A percentile compares a stretch with the other conserved stretches of the same genome.
phyloP scores from a whole-genome alignment of 2,797 vertebrate genomes.

The Monodelphis domestica region DNA sequence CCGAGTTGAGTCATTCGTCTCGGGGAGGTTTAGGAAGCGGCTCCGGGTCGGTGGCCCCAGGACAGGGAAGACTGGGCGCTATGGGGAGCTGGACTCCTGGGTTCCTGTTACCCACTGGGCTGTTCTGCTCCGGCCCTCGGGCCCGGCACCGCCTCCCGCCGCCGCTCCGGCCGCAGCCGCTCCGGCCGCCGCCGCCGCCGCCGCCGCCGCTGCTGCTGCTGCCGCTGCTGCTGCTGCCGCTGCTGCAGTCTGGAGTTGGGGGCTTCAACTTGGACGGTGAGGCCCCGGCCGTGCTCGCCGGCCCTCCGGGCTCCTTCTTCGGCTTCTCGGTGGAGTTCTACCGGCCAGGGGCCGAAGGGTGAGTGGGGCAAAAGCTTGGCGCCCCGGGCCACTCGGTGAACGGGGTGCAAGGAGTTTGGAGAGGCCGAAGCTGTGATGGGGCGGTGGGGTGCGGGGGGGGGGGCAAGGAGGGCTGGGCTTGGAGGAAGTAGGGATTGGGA shows the following conservation, averaged over 20 bases:
- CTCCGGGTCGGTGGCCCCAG: conserved; percentile 79
- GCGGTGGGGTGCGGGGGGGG: background rate
- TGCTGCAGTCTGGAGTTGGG: conserved; percentile 54
- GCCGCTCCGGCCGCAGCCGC: background rate
- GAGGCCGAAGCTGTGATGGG: conserved; percentile 57
- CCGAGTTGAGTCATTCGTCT: conserved; percentile 80
- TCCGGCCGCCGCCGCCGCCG: conserved; percentile 26
- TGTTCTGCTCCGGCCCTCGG: conserved; percentile 45
- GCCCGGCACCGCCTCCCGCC: conserved; percentile 1
- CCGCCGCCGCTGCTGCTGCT: conserved; percentile 34
- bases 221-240: conserved; percentile 64
- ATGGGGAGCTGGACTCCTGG: conserved; percentile 67
- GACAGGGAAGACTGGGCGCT: conserved; percentile 72
- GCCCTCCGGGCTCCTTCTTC: conserved; percentile 91
- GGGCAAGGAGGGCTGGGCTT: background rate
- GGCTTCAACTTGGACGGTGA: conserved; percentile 93
- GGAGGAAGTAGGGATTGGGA: background rate
- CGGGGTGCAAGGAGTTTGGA: conserved; percentile 13
- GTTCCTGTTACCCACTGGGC: conserved; percentile 60
- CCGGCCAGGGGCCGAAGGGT: conserved; percentile 89
- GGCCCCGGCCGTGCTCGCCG: conserved; percentile 88
- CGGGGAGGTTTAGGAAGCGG: conserved; percentile 79
- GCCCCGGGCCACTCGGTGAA: background rate
- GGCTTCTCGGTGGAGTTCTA: conserved; percentile 95
- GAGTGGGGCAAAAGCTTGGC: conserved; percentile 72